Conservation (phyloP, 2,888 invertebrate genomes). For the Capitulum mitella region DNA sequence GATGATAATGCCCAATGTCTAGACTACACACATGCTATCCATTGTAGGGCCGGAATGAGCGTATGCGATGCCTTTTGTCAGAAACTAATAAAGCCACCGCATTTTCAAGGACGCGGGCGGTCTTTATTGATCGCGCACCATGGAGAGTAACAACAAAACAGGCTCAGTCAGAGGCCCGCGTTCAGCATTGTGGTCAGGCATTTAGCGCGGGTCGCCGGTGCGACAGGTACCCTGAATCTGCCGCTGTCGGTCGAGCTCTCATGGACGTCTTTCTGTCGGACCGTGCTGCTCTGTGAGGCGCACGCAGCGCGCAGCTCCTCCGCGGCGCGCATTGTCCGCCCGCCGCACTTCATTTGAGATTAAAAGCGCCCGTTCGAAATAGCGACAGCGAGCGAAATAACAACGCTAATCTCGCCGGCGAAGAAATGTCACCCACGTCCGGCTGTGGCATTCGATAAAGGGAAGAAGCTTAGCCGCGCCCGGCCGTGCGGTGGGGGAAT, state of each 20-base stretch:
- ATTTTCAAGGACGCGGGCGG: no score
- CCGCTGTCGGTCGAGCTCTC: not conserved
- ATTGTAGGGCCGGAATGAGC: no score
- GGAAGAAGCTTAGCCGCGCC: not conserved
- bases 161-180: no score
- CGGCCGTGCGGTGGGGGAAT: not conserved
- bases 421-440: not conserved
- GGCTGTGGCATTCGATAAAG: not conserved
- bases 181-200: no score
- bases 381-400: not conserved
- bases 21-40: no score
- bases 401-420: not conserved
- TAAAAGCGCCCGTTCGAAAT: not conserved
- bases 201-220: not conserved
- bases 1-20: no score
- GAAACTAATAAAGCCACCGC: no score
- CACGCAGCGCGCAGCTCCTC: not conserved
- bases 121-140: no score
- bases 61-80: no score
- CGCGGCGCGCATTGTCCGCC: not conserved
- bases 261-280: not conserved
- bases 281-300: not conserved
- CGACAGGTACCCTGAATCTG: not conserved
- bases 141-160: no score
- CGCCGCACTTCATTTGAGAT: conserved; percentile 21